Conservation (phyloP, 2,888 invertebrate species). For the Crioceris asparagi region DNA sequence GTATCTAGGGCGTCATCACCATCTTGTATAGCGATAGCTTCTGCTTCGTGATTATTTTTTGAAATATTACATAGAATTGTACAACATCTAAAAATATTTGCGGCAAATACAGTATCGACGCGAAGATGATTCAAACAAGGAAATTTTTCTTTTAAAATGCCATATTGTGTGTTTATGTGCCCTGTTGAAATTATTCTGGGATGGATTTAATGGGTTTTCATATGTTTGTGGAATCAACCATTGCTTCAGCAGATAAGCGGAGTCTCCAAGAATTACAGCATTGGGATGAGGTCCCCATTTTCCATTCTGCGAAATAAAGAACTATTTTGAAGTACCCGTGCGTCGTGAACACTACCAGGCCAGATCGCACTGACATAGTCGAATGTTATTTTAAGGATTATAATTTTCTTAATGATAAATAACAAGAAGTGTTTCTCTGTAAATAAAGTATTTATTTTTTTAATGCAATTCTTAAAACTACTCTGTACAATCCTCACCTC, state of each 20-base stretch:
- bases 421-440: too few species aligned
- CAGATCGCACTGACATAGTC: constrained; percentile 14
- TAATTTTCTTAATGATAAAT: too few species aligned
- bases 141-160: constrained; percentile 11
- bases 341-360: constrained; percentile 21
- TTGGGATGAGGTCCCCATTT: constrained; percentile 16
- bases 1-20: neutral
- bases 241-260: constrained; percentile 11
- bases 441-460: too few species aligned
- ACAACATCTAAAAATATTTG: constrained; percentile 13
- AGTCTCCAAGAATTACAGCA: constrained; percentile 13
- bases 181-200: constrained; percentile 13
- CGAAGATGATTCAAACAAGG: constrained; percentile 9
- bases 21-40: neutral
- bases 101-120: constrained; percentile 10
- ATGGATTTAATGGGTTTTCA: constrained; percentile 9
- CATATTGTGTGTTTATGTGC: constrained; percentile 10
- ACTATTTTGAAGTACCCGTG: constrained; percentile 17
- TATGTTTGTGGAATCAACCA: constrained; percentile 15
- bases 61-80: constrained; percentile 9
- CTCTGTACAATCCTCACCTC: too few species aligned
- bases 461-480: too few species aligned
- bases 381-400: too few species aligned
- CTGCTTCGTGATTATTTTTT: constrained; percentile 4
- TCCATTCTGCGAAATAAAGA: constrained; percentile 13